Evolutionary conservation across 2,113 vertebrate genomes (phyloP), one percentile per base, ranked within the genome.

Genomic region (Platichthys stellatus): DNA sequence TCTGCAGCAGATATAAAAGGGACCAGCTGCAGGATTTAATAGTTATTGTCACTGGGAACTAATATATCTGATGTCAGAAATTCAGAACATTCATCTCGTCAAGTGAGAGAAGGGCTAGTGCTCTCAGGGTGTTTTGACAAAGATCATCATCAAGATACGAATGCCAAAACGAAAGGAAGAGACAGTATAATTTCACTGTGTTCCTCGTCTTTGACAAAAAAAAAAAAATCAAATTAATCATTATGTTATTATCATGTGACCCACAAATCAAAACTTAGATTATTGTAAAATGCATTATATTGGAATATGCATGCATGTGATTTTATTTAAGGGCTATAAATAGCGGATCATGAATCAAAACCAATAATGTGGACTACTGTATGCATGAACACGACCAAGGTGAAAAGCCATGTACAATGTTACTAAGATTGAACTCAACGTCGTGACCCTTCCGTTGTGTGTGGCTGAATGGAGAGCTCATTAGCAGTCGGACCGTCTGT

Each of bases 401-500:
- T 72, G 3, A 70, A 70, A 76, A 51, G 24, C n/a, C 23, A 43
- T 64, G n/a, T 9, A 40, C 5, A 15, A 2, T 7, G 31, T 31
- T 31, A 7, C 6, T 76, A 18, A 35, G 4, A 61, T 18, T 58
- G 12, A 62, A 69, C 65, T 58, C 17, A n/a, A 69, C 82, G 63
- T 60, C 18, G 62, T 45, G 69, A 73, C 47, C 76, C 47, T 28
- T 5, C 66, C 21, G 31, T 61, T 38, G 11, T 71, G 49, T 63
- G 61, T 70, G 60, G 12, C 53, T 83, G 49, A 51, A 83, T 11
- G 59, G 9, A 35, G 57, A 47, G 14, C 62, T 78, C 76, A 71
- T 81, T 81, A 74, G 24, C 43, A 69, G 66, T 20, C 72, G 62
- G 72, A 53, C 67, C 75, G 70, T 58, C 58, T 70, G 71, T 73